Percentiles rank a stretch among this genome's conserved stretches.
Evolutionary conservation across 2,888 invertebrate genomes (phyloP).

Genomic region (Tachina grossa): DNA sequence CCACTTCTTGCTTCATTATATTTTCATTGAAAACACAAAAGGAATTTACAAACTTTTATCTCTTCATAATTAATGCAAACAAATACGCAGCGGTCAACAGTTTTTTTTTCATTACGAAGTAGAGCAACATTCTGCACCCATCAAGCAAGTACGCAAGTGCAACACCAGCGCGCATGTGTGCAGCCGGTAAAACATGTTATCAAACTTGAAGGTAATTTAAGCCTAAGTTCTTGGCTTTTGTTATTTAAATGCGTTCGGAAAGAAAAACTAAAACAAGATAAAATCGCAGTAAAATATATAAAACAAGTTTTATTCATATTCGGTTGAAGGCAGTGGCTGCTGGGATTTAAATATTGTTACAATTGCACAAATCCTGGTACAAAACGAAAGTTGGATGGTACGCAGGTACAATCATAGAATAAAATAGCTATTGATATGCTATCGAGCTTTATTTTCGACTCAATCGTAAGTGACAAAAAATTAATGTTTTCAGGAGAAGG

Average conservation of each 20-base stretch:
- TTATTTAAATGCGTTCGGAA: constrained; percentile 54
- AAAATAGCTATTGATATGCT: too few relatives aligned
- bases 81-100: constrained; percentile 7
- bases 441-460: too few relatives aligned
- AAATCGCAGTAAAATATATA: constrained; percentile 30
- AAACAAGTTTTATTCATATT: constrained; percentile 42
- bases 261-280: constrained; percentile 25
- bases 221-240: constrained; percentile 55
- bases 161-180: constrained; percentile 26
- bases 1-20: not conserved
- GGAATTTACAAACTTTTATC: constrained; percentile 10
- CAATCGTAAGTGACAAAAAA: too few relatives aligned
- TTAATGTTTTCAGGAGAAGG: too few relatives aligned
- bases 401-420: too few relatives aligned
- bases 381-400: too few relatives aligned
- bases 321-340: not conserved
- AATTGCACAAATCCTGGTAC: too few relatives aligned
- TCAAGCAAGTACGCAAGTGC: constrained; percentile 43
- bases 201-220: constrained; percentile 42
- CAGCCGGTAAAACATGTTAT: constrained; percentile 65
- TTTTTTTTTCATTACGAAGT: constrained; percentile 1
- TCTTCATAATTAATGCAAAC: not conserved
- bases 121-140: constrained; percentile 27
- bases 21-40: constrained; percentile 1
- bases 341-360: too few relatives aligned